Conservation (phyloP, 2,888 invertebrate genomes). For the Drosophila kanekoi region DNA sequence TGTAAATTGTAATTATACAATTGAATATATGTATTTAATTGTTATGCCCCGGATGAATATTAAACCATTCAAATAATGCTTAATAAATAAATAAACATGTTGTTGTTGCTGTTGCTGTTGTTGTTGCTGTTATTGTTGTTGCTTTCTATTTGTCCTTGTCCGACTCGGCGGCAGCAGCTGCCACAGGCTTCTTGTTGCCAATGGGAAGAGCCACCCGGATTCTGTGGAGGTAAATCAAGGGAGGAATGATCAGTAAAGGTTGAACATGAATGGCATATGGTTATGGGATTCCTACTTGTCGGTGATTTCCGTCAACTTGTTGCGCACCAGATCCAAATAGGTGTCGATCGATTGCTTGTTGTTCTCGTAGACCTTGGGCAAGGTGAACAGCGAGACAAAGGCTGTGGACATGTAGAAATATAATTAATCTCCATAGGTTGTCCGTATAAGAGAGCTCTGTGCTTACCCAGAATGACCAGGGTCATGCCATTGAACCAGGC, state of each 20-base stretch:
- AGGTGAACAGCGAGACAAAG: constrained; percentile 96
- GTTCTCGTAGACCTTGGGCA: constrained; percentile 98
- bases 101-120: constrained; percentile 57
- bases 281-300: constrained; percentile 89
- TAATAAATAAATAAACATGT: constrained; percentile 77
- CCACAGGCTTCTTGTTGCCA: constrained; percentile 92
- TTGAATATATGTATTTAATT: constrained; percentile 62
- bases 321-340: constrained; percentile 94
- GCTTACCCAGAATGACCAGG: constrained; percentile 95
- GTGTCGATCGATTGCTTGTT: constrained; percentile 97
- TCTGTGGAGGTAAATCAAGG: constrained; percentile 86
- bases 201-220: constrained; percentile 95
- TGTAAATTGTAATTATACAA: constrained; percentile 67
- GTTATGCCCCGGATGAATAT: constrained; percentile 77
- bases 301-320: constrained; percentile 94
- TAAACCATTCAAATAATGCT: constrained; percentile 80
- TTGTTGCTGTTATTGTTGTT: constrained; percentile 56
- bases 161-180: constrained; percentile 86
- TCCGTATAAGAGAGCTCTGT: no score
- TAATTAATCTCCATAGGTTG: no score
- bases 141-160: constrained; percentile 92
- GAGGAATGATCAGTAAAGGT: neutral
- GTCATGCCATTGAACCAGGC: constrained; percentile 99
- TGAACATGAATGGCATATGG: neutral
- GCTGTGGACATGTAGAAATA: constrained; percentile 86